Evolutionary conservation across 2,113 vertebrate species (phyloP).

Genomic region (Cricetomys ansorgei): DNA sequence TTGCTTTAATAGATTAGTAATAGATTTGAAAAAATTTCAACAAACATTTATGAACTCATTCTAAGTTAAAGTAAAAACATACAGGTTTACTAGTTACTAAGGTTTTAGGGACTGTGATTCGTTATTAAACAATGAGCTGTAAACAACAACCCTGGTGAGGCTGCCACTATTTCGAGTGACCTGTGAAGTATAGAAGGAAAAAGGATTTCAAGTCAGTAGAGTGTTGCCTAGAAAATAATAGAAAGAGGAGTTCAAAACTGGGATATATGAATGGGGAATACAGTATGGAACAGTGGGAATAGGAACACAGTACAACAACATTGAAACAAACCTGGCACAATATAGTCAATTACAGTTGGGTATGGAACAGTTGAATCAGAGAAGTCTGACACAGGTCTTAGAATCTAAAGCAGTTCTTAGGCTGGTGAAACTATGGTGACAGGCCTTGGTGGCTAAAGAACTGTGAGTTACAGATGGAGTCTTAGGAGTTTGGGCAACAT

Average conservation of each 20-base stretch:
- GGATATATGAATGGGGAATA: not conserved
- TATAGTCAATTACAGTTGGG: not conserved
- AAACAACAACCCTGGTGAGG: not conserved
- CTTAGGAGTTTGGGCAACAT: not conserved
- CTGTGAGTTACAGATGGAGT: not conserved
- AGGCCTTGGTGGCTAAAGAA: not conserved
- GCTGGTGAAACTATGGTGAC: not conserved
- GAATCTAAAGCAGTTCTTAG: not conserved
- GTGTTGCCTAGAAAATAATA: not conserved
- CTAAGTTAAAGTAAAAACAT: conserved; percentile 28
- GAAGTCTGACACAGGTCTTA: not conserved
- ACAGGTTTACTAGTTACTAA: not conserved
- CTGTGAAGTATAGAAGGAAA: not conserved
- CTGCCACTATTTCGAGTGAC: not conserved
- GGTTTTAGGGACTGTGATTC: not conserved
- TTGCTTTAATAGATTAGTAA: conserved; percentile 19
- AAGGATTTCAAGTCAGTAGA: not conserved
- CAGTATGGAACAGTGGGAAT: not conserved
- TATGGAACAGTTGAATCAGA: not conserved
- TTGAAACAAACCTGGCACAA: not conserved
- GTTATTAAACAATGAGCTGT: not conserved
- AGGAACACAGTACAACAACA: not conserved
- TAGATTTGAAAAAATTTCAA: conserved; percentile 47
- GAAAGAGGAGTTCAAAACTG: conserved; percentile 8
- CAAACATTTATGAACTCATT: not conserved